A percentile compares a stretch with the other conserved stretches of the same genome.
These are phyloP conservation scores for Misgurnus anguillicaudatus DNA, from an alignment of 2,113 vertebrate genomes.

Conservation along the genomic window DNA sequence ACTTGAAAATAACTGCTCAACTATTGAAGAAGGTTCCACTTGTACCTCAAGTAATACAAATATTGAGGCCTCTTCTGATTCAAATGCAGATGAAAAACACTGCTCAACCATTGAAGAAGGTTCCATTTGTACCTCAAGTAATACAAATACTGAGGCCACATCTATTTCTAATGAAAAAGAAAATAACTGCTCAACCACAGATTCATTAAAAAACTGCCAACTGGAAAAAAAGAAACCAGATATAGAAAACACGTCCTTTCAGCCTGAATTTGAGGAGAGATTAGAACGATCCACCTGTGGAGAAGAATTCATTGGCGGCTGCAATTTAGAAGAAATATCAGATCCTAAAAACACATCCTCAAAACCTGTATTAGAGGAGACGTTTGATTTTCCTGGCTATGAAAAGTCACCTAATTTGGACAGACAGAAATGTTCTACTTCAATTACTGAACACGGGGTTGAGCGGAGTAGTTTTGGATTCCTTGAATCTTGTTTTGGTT, in stretches of 20 bases:
- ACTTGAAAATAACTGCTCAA: not conserved
- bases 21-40: not conserved
- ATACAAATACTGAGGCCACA: not conserved
- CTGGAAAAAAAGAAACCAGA: not conserved
- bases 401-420: not conserved
- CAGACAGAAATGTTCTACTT: not conserved
- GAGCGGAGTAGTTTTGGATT: slow-evolving; percentile 53
- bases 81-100: not conserved
- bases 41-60: slow-evolving; percentile 30
- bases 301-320: not conserved
- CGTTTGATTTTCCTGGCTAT: not conserved
- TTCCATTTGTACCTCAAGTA: slow-evolving; percentile 13
- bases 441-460: slow-evolving; percentile 30
- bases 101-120: not conserved
- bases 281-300: not conserved
- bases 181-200: not conserved
- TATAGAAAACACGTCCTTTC: not conserved
- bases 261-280: not conserved
- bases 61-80: not conserved
- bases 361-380: not conserved
- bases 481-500: slow-evolving; percentile 55
- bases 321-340: not conserved
- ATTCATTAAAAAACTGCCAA: not conserved
- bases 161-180: not conserved
- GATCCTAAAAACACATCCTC: not conserved